These are phyloP conservation scores for Platorchestia sp. DNA, from an alignment of 1,140 invertebrate species.

Conservation along the genomic window DNA sequence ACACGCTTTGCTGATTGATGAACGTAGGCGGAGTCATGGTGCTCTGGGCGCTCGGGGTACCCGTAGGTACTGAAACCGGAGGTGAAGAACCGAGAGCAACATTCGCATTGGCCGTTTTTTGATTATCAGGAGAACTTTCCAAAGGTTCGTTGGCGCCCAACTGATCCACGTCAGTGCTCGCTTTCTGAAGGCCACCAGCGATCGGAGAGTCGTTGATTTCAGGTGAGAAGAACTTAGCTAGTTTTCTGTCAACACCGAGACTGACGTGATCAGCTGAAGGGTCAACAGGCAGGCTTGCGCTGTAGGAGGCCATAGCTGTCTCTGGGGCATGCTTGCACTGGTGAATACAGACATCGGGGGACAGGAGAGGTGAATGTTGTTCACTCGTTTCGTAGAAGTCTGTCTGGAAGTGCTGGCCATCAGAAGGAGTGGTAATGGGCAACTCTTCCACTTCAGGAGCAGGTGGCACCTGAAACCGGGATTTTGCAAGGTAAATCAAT, in stretches of 20 bases:
- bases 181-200: neutral
- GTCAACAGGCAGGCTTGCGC: neutral
- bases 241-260: neutral
- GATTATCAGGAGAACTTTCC: neutral
- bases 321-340: neutral
- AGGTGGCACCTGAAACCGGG: neutral
- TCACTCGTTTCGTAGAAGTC: neutral
- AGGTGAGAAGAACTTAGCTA: neutral
- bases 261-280: neutral
- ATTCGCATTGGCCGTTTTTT: neutral
- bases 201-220: neutral
- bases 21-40: neutral
- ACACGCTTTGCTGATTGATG: neutral
- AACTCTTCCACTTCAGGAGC: neutral
- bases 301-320: neutral
- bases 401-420: neutral
- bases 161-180: neutral
- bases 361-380: neutral
- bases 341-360: neutral
- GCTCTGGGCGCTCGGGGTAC: neutral
- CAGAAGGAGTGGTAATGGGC: neutral
- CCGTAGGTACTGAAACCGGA: neutral
- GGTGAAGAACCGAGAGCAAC: neutral
- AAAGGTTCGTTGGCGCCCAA: neutral
- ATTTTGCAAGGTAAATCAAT: neutral